Conservation (phyloP, 2,797 vertebrate genomes). For the Selene dorsalis region DNA sequence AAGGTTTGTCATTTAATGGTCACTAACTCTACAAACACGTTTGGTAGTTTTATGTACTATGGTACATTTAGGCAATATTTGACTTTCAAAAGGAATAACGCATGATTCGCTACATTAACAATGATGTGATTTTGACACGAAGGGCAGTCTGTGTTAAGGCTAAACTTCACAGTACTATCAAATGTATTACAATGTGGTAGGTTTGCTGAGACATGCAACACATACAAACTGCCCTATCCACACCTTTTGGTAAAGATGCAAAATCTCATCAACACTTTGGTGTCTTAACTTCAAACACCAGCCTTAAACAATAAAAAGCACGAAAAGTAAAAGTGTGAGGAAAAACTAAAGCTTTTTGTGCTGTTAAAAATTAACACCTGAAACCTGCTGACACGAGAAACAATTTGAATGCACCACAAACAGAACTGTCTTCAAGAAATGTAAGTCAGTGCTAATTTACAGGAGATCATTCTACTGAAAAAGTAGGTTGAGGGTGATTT, state of each 20-base stretch:
- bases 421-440: constrained; percentile 7
- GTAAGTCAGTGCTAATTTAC: neutral
- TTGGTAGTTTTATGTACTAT: constrained; percentile 7
- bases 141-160: neutral
- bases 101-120: neutral
- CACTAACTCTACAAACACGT: neutral
- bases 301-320: constrained; percentile 15
- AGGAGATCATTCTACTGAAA: constrained; percentile 14
- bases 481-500: neutral
- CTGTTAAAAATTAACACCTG: constrained; percentile 31
- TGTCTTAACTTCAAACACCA: constrained; percentile 27
- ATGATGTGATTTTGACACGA: neutral
- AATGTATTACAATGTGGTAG: neutral
- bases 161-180: neutral
- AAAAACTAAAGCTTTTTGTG: constrained; percentile 32
- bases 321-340: neutral
- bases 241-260: constrained; percentile 37
- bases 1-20: constrained; percentile 8
- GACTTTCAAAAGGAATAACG: neutral
- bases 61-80: constrained; percentile 4
- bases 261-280: constrained; percentile 55
- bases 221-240: constrained; percentile 46
- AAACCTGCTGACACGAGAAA: constrained; percentile 49
- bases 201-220: constrained; percentile 28
- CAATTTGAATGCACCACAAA: constrained; percentile 21